Conservation (phyloP, 2,888 invertebrate species). For the Subacronicta megacephala region DNA sequence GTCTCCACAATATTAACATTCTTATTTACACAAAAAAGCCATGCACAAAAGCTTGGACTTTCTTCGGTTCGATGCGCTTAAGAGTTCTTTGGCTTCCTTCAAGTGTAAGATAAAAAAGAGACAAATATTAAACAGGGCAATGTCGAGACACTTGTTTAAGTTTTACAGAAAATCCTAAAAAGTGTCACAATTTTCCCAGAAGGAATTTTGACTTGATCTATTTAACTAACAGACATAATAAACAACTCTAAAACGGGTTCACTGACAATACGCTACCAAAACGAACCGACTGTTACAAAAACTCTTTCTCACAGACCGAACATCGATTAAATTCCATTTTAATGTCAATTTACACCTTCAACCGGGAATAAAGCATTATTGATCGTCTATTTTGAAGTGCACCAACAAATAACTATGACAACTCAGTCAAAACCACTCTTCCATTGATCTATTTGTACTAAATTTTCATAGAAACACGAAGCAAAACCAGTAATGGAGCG, state of each 20-base stretch:
- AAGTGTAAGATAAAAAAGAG: too few species aligned
- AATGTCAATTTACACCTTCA: slow-evolving; percentile 67
- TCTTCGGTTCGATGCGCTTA: too few species aligned
- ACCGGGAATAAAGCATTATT: slow-evolving; percentile 50
- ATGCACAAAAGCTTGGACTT: too few species aligned
- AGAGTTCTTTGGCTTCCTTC: too few species aligned
- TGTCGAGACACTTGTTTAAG: too few species aligned
- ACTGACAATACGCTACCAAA: slow-evolving; percentile 46
- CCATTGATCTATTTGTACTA: slow-evolving; percentile 21
- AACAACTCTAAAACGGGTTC: slow-evolving; percentile 6
- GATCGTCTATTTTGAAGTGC: slow-evolving; percentile 53
- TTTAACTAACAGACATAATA: neutral
- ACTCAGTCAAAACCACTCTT: slow-evolving; percentile 24
- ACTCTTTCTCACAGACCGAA: slow-evolving; percentile 38
- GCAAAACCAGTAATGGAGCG: slow-evolving; percentile 36
- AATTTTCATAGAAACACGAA: neutral
- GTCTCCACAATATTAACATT: too few species aligned
- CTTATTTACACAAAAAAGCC: too few species aligned
- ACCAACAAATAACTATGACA: slow-evolving; percentile 40
- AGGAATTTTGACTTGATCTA: too few species aligned
- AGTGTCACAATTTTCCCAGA: too few species aligned
- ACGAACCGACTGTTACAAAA: slow-evolving; percentile 29
- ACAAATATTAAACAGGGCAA: too few species aligned
- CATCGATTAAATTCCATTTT: slow-evolving; percentile 62
- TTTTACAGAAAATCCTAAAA: too few species aligned